Conservation (phyloP, 2,797 vertebrate genomes). For the Pipistrellus pygmaeus region DNA sequence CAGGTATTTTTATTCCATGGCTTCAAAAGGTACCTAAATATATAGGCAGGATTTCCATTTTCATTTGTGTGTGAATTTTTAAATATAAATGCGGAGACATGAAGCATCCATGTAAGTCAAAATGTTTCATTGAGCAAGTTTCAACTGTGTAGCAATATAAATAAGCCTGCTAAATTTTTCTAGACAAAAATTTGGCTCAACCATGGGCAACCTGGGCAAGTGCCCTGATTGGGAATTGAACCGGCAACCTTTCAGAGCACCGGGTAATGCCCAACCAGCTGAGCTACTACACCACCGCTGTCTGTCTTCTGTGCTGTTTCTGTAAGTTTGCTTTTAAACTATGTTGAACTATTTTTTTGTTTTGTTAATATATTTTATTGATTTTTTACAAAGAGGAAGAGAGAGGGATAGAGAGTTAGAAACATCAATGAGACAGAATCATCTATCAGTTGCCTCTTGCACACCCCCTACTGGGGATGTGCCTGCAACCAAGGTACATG, state of each 20-base stretch:
- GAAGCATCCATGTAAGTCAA: background rate
- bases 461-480: too few species aligned
- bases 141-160: conserved; percentile 89
- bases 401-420: too few species aligned
- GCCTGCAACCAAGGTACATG: too few species aligned
- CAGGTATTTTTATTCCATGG: background rate
- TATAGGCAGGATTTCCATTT: background rate
- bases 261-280: background rate
- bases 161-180: conserved; percentile 90
- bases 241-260: background rate
- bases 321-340: conserved; percentile 93
- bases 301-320: conserved; percentile 91
- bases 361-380: too few species aligned
- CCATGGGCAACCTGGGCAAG: background rate
- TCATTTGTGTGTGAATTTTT: background rate
- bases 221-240: background rate
- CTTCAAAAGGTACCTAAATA: background rate
- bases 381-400: too few species aligned
- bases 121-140: conserved; percentile 85
- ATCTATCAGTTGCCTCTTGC: too few species aligned
- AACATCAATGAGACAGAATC: too few species aligned
- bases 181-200: conserved; percentile 89
- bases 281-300: conserved; percentile 73
- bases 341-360: conserved; percentile 85
- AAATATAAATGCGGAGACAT: background rate